Evolutionary conservation across 2,888 invertebrate species (phyloP).

Genomic region (Ptychoptera albimana): DNA sequence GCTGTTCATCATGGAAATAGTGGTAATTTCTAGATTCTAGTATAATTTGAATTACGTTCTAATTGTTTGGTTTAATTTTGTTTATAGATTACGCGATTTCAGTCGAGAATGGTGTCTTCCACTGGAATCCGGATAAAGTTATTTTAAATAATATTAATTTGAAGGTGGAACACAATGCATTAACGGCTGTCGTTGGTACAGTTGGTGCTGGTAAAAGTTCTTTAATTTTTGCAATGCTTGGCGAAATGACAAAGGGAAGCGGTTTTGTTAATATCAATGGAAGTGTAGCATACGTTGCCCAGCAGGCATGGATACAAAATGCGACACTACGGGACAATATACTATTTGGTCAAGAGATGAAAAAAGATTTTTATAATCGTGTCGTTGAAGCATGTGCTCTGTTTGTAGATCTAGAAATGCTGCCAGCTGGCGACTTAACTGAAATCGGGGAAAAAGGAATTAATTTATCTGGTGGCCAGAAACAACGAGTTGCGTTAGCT

Average conservation of each 20-base stretch:
- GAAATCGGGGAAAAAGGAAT: slow-evolving; percentile 47
- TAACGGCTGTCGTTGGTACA: slow-evolving; percentile 31
- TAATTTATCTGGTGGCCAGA: slow-evolving; percentile 49
- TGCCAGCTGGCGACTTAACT: slow-evolving; percentile 35
- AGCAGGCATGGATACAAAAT: slow-evolving; percentile 40
- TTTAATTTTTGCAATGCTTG: slow-evolving; percentile 30
- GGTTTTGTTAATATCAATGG: slow-evolving; percentile 24
- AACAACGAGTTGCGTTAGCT: slow-evolving; percentile 45
- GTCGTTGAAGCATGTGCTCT: slow-evolving; percentile 30
- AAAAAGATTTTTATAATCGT: slow-evolving; percentile 19
- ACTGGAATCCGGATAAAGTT: slow-evolving; percentile 26
- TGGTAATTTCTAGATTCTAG: neutral
- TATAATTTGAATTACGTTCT: neutral
- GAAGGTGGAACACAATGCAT: slow-evolving; percentile 18
- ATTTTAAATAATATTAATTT: slow-evolving; percentile 22
- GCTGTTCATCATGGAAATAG: slow-evolving; percentile 23
- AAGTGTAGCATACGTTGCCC: slow-evolving; percentile 34
- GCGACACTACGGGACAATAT: slow-evolving; percentile 34
- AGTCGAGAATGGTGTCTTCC: slow-evolving; percentile 33
- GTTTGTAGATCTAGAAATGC: slow-evolving; percentile 32
- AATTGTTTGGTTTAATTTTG: neutral
- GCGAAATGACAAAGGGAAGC: slow-evolving; percentile 28
- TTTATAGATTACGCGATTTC: slow-evolving; percentile 1
- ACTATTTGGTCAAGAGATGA: slow-evolving; percentile 28
- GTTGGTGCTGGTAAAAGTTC: slow-evolving; percentile 34